These are phyloP conservation scores for Carcinoscorpius rotundicauda DNA, from an alignment of 1,140 invertebrate species.

Conservation along the genomic window DNA sequence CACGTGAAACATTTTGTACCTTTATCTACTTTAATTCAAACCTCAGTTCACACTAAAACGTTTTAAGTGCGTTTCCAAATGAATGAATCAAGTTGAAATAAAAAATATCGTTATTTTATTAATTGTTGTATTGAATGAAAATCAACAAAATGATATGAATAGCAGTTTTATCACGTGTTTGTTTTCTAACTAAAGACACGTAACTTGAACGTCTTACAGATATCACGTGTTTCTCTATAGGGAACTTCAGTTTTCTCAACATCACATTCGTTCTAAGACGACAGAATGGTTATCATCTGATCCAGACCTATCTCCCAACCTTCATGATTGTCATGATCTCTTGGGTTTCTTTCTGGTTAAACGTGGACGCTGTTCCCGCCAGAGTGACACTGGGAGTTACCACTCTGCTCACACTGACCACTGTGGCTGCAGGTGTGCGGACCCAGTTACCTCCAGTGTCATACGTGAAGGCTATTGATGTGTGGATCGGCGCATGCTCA, in stretches of 20 bases:
- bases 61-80: too few relatives aligned
- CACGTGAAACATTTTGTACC: too few relatives aligned
- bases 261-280: slow-evolving; percentile 22
- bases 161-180: too few relatives aligned
- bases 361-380: slow-evolving; percentile 69
- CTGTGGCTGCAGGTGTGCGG: slow-evolving; percentile 27
- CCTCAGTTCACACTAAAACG: too few relatives aligned
- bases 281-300: slow-evolving; percentile 59
- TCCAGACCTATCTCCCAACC: slow-evolving; percentile 80
- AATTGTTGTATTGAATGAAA: too few relatives aligned
- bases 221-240: slow-evolving; percentile 7
- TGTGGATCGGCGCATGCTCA: slow-evolving; percentile 31
- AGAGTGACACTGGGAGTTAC: slow-evolving; percentile 31
- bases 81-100: too few relatives aligned
- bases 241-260: slow-evolving; percentile 24
- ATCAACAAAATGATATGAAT: too few relatives aligned
- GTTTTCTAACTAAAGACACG: too few relatives aligned
- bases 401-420: slow-evolving; percentile 31
- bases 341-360: slow-evolving; percentile 83
- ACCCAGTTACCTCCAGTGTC: slow-evolving; percentile 30
- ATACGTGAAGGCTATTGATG: slow-evolving; percentile 30
- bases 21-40: too few relatives aligned
- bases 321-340: slow-evolving; percentile 71
- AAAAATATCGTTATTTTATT: too few relatives aligned
- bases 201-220: too few relatives aligned